Percentiles rank a stretch among this genome's conserved stretches.
phyloP scores from a whole-genome alignment of 2,113 vertebrate genomes.

The Heteronetta atricapilla region DNA sequence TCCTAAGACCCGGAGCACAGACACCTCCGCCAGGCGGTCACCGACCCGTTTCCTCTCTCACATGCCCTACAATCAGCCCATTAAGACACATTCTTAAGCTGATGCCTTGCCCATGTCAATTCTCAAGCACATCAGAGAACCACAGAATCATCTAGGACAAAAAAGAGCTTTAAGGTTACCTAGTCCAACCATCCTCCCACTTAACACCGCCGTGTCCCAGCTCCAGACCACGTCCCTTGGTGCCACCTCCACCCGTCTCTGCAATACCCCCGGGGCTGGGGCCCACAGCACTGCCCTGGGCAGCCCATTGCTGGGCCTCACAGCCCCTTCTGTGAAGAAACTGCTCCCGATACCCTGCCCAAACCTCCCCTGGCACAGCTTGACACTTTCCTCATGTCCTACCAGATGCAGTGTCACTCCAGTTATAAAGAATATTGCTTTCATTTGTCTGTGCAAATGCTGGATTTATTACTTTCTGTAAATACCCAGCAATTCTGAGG shows the following conservation, averaged over 20 bases:
- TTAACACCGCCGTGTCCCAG: too few relatives aligned
- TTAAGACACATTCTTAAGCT: neutral
- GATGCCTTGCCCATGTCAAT: neutral
- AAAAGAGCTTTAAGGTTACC: neutral
- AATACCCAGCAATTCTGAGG: neutral
- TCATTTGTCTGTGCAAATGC: neutral
- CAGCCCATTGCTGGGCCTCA: neutral
- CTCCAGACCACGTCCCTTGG: neutral
- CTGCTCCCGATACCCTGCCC: neutral
- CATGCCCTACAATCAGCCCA: rapidly evolving
- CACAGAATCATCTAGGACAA: neutral
- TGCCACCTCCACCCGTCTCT: neutral
- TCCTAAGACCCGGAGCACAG: neutral
- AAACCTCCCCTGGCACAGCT: neutral
- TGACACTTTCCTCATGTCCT: neutral
- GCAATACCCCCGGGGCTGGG: neutral
- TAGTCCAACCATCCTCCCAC: neutral
- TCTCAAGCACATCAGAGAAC: neutral
- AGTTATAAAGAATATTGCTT: neutral
- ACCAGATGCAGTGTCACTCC: neutral
- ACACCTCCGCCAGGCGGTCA: neutral
- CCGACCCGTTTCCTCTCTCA: neutral
- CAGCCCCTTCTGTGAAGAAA: neutral
- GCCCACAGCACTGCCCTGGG: neutral
- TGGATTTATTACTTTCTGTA: neutral